Percentiles rank a stretch among this genome's conserved stretches.
These are phyloP conservation scores for Pogonophryne albipinna DNA, from an alignment of 2,797 vertebrate species.

Conservation along the genomic window DNA sequence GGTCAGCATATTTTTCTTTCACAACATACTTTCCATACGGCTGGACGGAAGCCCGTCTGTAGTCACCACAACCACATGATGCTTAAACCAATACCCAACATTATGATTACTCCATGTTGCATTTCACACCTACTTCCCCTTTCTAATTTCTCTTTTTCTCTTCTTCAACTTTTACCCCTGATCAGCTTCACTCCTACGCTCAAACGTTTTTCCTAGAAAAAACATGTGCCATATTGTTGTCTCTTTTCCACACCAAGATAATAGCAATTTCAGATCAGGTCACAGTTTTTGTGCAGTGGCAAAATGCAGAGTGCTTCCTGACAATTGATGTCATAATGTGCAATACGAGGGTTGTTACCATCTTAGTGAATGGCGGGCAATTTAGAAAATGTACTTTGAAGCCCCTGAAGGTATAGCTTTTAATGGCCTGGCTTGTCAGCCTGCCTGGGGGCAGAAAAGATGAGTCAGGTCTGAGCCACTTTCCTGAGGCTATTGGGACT, in stretches of 20 bases:
- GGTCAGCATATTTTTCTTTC: conserved; percentile 77
- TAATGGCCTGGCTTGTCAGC: conserved; percentile 59
- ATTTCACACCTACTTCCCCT: conserved; percentile 57
- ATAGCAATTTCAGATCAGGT: conserved; percentile 49
- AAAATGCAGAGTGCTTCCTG: conserved; percentile 10
- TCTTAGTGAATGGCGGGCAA: conserved; percentile 30
- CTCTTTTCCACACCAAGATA: conserved; percentile 41
- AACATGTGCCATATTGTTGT: conserved; percentile 43
- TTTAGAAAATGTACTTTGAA: conserved; percentile 58
- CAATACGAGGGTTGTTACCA: conserved; percentile 15
- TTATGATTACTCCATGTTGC: conserved; percentile 50
- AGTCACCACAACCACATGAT: conserved; percentile 68
- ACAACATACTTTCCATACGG: conserved; percentile 65
- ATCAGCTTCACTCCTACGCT: not conserved
- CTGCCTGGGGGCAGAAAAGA: conserved; percentile 45
- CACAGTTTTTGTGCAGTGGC: conserved; percentile 26
- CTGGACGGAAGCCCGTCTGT: conserved; percentile 44
- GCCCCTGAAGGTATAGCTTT: conserved; percentile 40
- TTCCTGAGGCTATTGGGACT: conserved; percentile 29
- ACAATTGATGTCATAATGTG: conserved; percentile 5
- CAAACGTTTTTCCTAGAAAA: conserved; percentile 64
- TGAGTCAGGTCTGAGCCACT: conserved; percentile 44
- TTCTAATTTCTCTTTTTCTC: conserved; percentile 34
- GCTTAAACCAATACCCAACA: conserved; percentile 48
- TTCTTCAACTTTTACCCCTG: conserved; percentile 3